Evolutionary conservation across 2,797 vertebrate genomes (phyloP), one percentile per base, ranked within the genome.

Genomic region (Chrysolophus pictus): DNA sequence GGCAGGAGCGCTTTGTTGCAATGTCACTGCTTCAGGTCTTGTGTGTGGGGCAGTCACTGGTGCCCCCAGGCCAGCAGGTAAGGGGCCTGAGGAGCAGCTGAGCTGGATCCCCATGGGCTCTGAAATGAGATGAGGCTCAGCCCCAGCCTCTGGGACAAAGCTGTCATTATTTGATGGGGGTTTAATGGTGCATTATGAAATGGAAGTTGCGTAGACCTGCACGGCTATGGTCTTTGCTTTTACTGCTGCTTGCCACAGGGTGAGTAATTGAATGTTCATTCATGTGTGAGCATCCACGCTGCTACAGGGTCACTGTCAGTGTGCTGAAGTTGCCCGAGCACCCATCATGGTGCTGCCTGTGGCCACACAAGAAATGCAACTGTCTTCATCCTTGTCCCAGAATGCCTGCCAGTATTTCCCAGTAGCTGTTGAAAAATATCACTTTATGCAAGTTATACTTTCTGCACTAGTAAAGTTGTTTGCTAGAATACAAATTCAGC

Each of bases 191-290:
- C 65, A 44, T 87, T 94, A 71, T 79, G 81, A 85, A 87, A 85
- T 82, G 75, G 77, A 80, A 91, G 71, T 82, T 6, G 3, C 4
- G 3, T 65, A 88, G 90, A 80, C 75, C 49, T 77, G 29, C 49
- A 28, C 58, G 81, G 78, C 78, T 76, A 11, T 37, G 87, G 83
- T 58, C 74, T 71, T 73, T 58, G 86, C 86, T 91, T 94, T 91
- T 78, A 62, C 86, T 90, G 84, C 0, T 73, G 75, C 83, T 88
- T 94, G 88, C 68, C 78, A 39, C 3, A 0, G 94, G 62, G n/a
- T 93, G 91, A 93, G 81, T 96, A 93, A 94, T 19, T 85, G 81
- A 69, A 69, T 85, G 78, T 65, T 94, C 75, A 88, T 56, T 90
- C 90, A 63, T 72, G 78, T 55, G 91, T 90, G 81, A 93, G 64